Base-by-base conservation (phyloP, 2,797 vertebrate species). In the Sebastes dallii region DNA sequence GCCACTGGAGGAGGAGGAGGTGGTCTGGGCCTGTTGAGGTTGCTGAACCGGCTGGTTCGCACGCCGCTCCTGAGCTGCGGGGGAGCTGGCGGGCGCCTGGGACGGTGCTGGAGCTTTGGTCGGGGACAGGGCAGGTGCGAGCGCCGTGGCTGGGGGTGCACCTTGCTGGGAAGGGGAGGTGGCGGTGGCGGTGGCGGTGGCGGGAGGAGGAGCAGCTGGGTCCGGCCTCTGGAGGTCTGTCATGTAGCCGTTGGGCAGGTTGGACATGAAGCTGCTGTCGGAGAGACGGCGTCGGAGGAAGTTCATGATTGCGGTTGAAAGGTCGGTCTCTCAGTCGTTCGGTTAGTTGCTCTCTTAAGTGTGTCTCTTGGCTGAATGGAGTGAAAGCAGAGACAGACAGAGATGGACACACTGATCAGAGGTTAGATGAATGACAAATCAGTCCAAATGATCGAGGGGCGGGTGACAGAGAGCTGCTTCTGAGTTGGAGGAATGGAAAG, bases 171-270 rank as follows among this genome's bases (percentile, higher is more conserved):
- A 83, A 52, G 90, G 90, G 34, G 94, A 91, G 27, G 95, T 83
- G 25, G 96, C 87, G 0, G 95, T 83, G 25, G 96, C 87, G 0
- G 95, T 83, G 25, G 36, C 36, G 0, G 95, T 91, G 1, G 95
- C 88, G 25, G 96, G 95, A 46, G 97, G 97, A 4, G 97, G 97
- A 80, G 96, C 96, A 85, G 97, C 94, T 55, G 97, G 97, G 89
- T 99, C 98, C 1, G 98, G 96, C 88, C 97, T 96, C 96, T 99
- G 98, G 92, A 99, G 97, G 93, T 99, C 98, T 29, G 97, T 96
- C 98, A 99, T 99, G 96, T 99, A 99, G 89, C 98, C 98, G 62
- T 99, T 99, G 93, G 98, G 98, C 85, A 99, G 96, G 95, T 99
- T 99, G 93, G 98, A 98, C 92, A 99, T 98, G 95, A 99, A 99